A percentile compares a stretch with the other conserved stretches of the same genome.
Evolutionary conservation across 2,797 vertebrate species (phyloP).

Genomic region (Pseudochirops corinnae): DNA sequence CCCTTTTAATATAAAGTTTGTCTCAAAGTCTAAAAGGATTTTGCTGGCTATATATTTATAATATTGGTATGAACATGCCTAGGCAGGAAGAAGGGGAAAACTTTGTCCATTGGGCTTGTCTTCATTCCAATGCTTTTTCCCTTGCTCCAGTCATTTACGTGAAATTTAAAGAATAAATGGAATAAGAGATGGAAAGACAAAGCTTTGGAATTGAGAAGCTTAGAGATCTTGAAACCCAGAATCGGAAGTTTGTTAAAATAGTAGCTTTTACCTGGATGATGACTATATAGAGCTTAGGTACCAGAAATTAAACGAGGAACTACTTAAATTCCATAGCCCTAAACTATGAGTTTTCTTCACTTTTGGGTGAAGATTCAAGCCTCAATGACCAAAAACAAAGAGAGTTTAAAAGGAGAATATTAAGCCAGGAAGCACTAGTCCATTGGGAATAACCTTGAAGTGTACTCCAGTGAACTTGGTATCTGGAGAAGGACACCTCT

Average conservation of each 20-base stretch:
- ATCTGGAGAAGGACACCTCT: neutral
- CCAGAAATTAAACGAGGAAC: neutral
- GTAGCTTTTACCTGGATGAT: neutral
- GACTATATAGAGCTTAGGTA: neutral
- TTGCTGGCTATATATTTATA: neutral
- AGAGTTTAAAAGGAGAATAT: neutral
- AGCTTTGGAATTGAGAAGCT: neutral
- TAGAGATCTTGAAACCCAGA: neutral
- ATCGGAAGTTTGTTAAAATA: neutral
- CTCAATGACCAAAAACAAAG: neutral
- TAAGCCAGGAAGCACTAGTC: neutral
- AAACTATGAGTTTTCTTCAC: no score
- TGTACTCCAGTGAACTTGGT: neutral
- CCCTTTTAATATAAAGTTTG: neutral
- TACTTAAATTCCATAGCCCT: neutral
- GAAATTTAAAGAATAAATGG: neutral
- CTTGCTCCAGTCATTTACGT: neutral
- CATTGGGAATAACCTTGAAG: neutral
- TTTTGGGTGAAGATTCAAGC: neutral
- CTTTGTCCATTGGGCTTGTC: neutral
- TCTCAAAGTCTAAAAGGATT: neutral
- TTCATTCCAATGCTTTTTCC: neutral
- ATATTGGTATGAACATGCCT: neutral
- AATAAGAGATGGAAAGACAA: neutral
- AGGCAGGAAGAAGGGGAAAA: neutral